Percentiles rank a stretch among this genome's conserved stretches.
Conservation (phyloP, 2,888 invertebrate genomes). For the Glyphotaelius pellucidus region DNA sequence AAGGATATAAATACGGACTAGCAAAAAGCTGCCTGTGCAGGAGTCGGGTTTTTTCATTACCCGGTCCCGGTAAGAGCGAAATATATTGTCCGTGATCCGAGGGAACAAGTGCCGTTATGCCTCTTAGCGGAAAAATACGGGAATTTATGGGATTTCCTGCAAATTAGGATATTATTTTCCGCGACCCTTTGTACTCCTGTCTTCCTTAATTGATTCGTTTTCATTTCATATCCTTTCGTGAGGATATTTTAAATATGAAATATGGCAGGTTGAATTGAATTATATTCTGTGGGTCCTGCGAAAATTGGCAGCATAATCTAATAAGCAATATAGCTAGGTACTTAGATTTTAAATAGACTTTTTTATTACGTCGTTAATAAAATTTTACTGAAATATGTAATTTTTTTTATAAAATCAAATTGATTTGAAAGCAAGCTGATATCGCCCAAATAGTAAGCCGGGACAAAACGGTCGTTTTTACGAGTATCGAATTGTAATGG, state of each 20-base stretch:
- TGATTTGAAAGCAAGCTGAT: no score
- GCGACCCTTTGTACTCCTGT: background rate
- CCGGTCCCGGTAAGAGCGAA: background rate
- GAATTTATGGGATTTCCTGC: slow-evolving; percentile 26
- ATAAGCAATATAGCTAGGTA: background rate
- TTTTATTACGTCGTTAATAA: no score
- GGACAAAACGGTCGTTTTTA: no score
- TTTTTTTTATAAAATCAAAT: no score
- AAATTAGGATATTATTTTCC: slow-evolving; percentile 37
- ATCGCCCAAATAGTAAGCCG: no score
- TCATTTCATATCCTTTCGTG: slow-evolving; percentile 14
- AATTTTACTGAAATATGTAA: no score
- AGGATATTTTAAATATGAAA: background rate
- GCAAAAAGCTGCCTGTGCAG: slow-evolving; percentile 4
- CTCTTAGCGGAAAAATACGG: slow-evolving; percentile 19
- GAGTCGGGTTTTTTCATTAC: slow-evolving; percentile 38
- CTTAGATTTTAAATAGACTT: no score
- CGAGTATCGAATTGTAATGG: no score
- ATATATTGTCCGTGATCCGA: slow-evolving; percentile 40
- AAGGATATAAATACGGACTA: background rate
- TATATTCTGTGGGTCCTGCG: background rate
- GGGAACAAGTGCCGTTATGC: slow-evolving; percentile 33
- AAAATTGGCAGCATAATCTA: background rate
- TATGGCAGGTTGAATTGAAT: background rate
- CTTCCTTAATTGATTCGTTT: slow-evolving; percentile 29